Conservation (phyloP, 2,888 invertebrate species). For the Dioctria linearis region DNA sequence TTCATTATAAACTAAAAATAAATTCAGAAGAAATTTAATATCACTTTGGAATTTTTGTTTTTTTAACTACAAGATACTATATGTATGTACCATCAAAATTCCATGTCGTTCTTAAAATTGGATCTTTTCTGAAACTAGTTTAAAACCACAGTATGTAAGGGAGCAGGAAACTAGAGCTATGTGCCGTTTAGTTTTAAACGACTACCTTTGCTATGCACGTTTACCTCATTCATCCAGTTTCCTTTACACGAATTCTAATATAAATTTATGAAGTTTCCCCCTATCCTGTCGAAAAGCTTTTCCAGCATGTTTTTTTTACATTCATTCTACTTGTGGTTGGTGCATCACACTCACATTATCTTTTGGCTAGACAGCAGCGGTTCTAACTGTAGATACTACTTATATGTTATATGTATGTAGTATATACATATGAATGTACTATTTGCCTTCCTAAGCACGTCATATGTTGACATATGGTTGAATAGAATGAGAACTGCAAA, state of each 20-base stretch:
- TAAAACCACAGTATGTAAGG: background rate
- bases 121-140: background rate
- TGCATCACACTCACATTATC: constrained; percentile 27
- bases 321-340: background rate
- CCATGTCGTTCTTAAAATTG: background rate
- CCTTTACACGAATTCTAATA: constrained; percentile 50
- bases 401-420: too few species aligned
- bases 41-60: too few species aligned
- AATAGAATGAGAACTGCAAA: constrained; percentile 48
- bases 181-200: constrained; percentile 15
- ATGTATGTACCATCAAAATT: background rate
- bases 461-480: constrained; percentile 54
- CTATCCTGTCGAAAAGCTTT: constrained; percentile 19
- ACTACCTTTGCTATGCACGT: constrained; percentile 25
- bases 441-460: constrained; percentile 53
- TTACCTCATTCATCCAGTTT: constrained; percentile 42
- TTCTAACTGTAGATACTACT: background rate
- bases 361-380: constrained; percentile 10
- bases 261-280: constrained; percentile 51
- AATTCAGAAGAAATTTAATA: too few species aligned
- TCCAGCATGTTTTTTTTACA: background rate
- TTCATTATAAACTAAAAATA: too few species aligned
- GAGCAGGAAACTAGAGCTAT: background rate
- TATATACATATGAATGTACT: background rate
- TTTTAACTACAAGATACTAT: too few species aligned